Conservation (phyloP, 2,797 vertebrate genomes). For the Protonibea diacanthus region DNA sequence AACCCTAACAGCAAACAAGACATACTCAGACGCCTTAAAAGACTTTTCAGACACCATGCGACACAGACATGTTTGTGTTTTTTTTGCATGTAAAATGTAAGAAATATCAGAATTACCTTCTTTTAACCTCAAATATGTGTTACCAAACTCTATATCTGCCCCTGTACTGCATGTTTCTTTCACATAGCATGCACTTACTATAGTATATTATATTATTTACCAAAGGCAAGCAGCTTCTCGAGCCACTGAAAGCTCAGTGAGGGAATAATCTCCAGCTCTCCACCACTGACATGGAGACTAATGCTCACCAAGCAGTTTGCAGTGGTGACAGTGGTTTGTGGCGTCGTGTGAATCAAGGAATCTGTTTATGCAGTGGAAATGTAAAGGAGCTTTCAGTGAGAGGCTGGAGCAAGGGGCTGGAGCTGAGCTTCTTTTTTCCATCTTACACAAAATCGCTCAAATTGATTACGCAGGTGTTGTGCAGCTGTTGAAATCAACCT, state of each 20-base stretch:
- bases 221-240: conserved; percentile 9
- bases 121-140: conserved; percentile 12
- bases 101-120: not conserved
- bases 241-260: conserved; percentile 36
- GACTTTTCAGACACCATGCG: conserved; percentile 22
- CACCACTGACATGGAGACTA: conserved; percentile 52
- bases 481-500: conserved; percentile 31
- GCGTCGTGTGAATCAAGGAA: conserved; percentile 70
- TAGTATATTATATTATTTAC: conserved; percentile 8
- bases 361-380: conserved; percentile 75
- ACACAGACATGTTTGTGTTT: conserved; percentile 14
- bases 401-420: conserved; percentile 28
- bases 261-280: conserved; percentile 46
- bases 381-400: conserved; percentile 63
- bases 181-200: not conserved
- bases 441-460: not conserved
- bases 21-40: conserved; percentile 28
- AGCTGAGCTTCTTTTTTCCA: conserved; percentile 22
- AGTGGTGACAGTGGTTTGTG: conserved; percentile 59
- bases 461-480: conserved; percentile 41
- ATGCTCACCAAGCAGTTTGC: conserved; percentile 50
- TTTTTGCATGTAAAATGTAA: conserved; percentile 9
- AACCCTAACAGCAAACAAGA: conserved; percentile 33
- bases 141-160: conserved; percentile 2
- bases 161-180: not conserved